phyloP scores from a whole-genome alignment of 2,113 vertebrate genomes.

The Calyptommatus sinebrachiatus region DNA sequence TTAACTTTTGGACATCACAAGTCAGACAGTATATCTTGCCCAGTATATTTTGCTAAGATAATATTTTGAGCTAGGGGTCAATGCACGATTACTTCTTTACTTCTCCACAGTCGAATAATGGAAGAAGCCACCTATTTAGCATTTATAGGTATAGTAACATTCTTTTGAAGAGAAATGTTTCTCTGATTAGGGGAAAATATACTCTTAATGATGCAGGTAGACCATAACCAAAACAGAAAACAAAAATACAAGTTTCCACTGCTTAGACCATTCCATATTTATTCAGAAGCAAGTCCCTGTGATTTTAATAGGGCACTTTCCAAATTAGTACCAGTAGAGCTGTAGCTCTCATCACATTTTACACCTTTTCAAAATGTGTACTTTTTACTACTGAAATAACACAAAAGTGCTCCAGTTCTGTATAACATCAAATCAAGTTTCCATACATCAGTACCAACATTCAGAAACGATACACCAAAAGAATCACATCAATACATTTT shows the following conservation, averaged over 20 bases:
- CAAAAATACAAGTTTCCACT: too few species aligned
- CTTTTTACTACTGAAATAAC: neutral
- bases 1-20: too few species aligned
- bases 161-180: neutral
- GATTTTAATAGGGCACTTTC: neutral
- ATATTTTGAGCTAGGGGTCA: neutral
- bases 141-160: neutral
- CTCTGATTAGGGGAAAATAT: neutral
- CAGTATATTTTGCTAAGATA: neutral
- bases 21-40: neutral
- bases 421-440: conserved; percentile 21
- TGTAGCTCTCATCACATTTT: neutral
- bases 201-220: neutral
- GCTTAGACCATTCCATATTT: neutral
- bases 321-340: neutral
- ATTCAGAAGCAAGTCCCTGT: neutral
- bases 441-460: neutral
- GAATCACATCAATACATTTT: neutral
- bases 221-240: neutral
- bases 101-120: neutral
- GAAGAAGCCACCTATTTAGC: neutral
- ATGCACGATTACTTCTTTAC: neutral
- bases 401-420: conserved; percentile 46
- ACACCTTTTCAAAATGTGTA: neutral
- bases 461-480: neutral